Evolutionary conservation across 2,113 vertebrate genomes (phyloP), one percentile per base, ranked within the genome.

Genomic region (Nothoprocta pentlandii): DNA sequence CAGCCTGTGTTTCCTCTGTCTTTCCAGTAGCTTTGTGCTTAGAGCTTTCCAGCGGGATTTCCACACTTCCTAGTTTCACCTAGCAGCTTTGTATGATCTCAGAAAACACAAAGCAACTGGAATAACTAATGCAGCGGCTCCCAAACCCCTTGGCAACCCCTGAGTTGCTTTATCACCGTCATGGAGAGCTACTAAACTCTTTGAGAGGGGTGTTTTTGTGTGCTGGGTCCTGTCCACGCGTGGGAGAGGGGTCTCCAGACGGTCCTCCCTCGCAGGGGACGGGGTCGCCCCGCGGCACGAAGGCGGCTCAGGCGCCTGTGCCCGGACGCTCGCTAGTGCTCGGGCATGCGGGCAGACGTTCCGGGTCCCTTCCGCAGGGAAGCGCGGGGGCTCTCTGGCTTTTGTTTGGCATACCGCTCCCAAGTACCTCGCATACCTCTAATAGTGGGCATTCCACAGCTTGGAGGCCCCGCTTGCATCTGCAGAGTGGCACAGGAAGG

Each of bases 161-260:
- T 39, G 8, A 39, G 36, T 32, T 23, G 15, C 49, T 49, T 41
- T 34, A 13, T 7, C 17, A 2, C 8, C 9, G 1, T 39, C 12
- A 4, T 0, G 1, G 51, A 6, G 62, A n/a, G 36, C 77, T 19
- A 19, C 6, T 10, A 6, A 41, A 6, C 12, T 0, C 16, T 2
- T 14, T 2, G 9, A 6, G 44, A 74, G 53, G 25, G 8, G 9
- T 6, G 22, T 19, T 26, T 39, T 19, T 62, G 47, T 3, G 3
- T 21, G 30, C 25, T 15, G 25, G 49, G 5, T 21, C 2, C 1
- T 6, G 16, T 26, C 25, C 2, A 0, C 0, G 1, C 2, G 1
- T 6, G 0, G 47, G 16, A 82, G 6, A 6, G 44, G 23, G 34
- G 12, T 26, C 54, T n/a, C 26, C 39, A 0, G 1, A 2, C 21